A percentile compares a stretch with the other conserved stretches of the same genome.
These are phyloP conservation scores for Burhinus bistriatus DNA, from an alignment of 2,113 vertebrate genomes.

Conservation along the genomic window DNA sequence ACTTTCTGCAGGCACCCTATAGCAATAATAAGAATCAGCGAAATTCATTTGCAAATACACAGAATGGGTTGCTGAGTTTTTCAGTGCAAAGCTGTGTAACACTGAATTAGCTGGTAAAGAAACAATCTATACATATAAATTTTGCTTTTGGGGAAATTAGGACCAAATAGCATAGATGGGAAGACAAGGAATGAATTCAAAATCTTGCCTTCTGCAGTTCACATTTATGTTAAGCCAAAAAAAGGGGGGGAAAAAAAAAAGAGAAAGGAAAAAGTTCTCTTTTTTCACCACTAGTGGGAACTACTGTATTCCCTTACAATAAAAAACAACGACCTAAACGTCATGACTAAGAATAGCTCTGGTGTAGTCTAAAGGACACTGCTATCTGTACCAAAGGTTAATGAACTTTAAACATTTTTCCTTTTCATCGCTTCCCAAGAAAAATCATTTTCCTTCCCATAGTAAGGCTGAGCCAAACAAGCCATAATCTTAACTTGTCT, in stretches of 20 bases:
- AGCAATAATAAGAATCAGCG: constrained; percentile 15
- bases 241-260: background rate
- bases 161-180: background rate
- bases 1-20: constrained; percentile 10
- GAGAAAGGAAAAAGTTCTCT: background rate
- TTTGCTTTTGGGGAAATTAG: constrained; percentile 10
- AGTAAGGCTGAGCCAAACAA: background rate
- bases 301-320: constrained; percentile 50
- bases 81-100: constrained; percentile 7
- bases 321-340: background rate
- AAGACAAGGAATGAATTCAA: background rate
- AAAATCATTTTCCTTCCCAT: constrained; percentile 39
- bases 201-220: background rate
- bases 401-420: constrained; percentile 57
- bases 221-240: background rate
- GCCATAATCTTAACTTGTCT: background rate
- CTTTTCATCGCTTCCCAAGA: constrained; percentile 47
- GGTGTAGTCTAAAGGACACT: constrained; percentile 47
- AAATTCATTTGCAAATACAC: constrained; percentile 26
- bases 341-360: constrained; percentile 62
- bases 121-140: constrained; percentile 18
- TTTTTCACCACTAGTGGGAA: constrained; percentile 73
- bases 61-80: background rate
- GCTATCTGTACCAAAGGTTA: constrained; percentile 68
- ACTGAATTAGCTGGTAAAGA: constrained; percentile 11